Evolutionary conservation across 2,888 invertebrate genomes (phyloP), one percentile per base, ranked within the genome.

Genomic region (Apeira syringaria): DNA sequence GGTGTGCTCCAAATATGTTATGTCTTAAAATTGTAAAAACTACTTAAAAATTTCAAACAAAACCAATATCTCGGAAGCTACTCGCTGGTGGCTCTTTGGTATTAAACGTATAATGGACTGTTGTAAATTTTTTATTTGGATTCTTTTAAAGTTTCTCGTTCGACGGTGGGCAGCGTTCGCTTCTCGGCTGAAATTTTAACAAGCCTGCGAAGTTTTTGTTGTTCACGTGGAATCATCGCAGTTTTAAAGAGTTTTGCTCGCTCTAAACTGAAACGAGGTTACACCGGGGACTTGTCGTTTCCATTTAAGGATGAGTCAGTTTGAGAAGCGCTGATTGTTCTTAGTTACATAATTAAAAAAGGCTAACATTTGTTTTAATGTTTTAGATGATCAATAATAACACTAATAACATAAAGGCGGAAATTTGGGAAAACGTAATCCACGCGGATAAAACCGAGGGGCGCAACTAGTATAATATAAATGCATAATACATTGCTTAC

Each of bases 111-210:
- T 13, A 28, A 27, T 33, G 17, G 25, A 26, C 42, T 30, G 20
- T 17, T 12, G 20, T 35, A 10, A 7, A 13, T 4, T 30, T 43
- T 42, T 42, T 36, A 30, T 35, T 25, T n/a, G 20, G 7, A 17
- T 17, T 27, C 35, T 13, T 35, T 26, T 5, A 28, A n/a, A 42
- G 36, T 27, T 24, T 31, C 29, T 3, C 3, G 8, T 18, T 15
- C 6, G 12, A 24, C 30, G 22, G n/a, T 8, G 26, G 27, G 4
- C 28, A 15, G 9, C 22, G 1, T 2, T 24, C 8, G 8, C 31
- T 9, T 11, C 26, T 39, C 20, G 24, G 10, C 6, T 36, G 17
- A 41, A 41, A 40, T 37, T 41, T 41, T 27, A 40, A 40, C 31
- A 35, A 34, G 34, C 22, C 9, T 1, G 11, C 13, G 6, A 31